Base-by-base conservation (phyloP, 2,888 invertebrate species). In the Heliconius aoede region DNA sequence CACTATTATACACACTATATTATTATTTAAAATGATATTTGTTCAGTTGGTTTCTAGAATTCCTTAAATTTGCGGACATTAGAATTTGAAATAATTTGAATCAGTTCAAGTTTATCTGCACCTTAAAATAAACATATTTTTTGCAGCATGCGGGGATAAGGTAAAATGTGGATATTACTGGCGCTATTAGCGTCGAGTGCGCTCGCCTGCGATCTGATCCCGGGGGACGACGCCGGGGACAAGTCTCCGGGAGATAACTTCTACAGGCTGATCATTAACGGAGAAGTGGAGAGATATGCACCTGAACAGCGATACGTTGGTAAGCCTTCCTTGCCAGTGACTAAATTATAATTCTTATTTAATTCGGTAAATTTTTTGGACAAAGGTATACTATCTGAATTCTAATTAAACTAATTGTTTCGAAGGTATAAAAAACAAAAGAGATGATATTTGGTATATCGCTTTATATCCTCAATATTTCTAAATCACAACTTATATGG, bases 181-280 rank as follows among this genome's bases (percentile, higher is more conserved):
- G 81, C 82, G 73, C 78, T 80, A 76, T 80, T 76, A 74, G 82
- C 81, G 76, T 81, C 79, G 62, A 72, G 75, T 40, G 84, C 84
- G 75, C 82, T 78, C 46, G 88, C 85, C 65, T 95, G 95, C 85
- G 89, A 90, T 65, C 88, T 95, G 84, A 84, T 85, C 65, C 95
- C 95, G 0, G 83, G 83, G 1, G 81, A 76, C 9, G 82, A 78
- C 11, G 84, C 84, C 5, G 76, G 85, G 81, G 83, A 85, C 85
- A 95, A 97, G 91, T 95, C 96, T 81, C 95, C 96, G 30, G 98
- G 98, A 40, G 98, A 98, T 92, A 98, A 98, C 93, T 98, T 97
- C 86, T 98, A 97, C 93, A 95, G 96, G 84, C 96, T 99, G 85
- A 95, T 97, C 86, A 95, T 98, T 84, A 97, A 96, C 85, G 97